A percentile compares a stretch with the other conserved stretches of the same genome.
phyloP scores from a whole-genome alignment of 2,797 vertebrate genomes.

The Syngnathus rostellatus region DNA sequence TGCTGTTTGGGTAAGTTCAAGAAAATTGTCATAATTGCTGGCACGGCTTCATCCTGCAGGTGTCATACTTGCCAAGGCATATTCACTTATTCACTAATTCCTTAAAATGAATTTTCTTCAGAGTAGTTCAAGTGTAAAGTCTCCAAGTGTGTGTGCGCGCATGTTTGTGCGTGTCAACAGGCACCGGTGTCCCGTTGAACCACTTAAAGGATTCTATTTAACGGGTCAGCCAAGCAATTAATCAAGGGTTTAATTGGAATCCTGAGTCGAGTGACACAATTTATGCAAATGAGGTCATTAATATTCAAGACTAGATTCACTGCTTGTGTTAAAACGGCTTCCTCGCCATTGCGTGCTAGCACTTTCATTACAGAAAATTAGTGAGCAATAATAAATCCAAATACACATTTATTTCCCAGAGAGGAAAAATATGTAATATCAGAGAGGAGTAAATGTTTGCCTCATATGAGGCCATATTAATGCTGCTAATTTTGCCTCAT shows the following conservation, averaged over 20 bases:
- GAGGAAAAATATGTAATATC: slow-evolving; percentile 28
- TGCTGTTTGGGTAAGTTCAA: too few relatives aligned
- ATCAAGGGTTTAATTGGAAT: slow-evolving; percentile 74
- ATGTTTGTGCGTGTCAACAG: slow-evolving; percentile 51
- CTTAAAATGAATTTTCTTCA: slow-evolving; percentile 39
- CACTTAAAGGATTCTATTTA: slow-evolving; percentile 73
- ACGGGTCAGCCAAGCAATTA: slow-evolving; percentile 69
- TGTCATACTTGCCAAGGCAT: slow-evolving; percentile 31
- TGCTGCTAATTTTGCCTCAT: slow-evolving; percentile 60
- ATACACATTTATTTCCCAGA: slow-evolving; percentile 67
- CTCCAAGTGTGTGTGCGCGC: slow-evolving; percentile 13
- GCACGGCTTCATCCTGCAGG: not conserved
- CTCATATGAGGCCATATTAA: slow-evolving; percentile 43
- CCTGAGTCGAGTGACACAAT: slow-evolving; percentile 71
- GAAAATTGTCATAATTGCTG: not conserved
- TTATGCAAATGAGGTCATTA: slow-evolving; percentile 74
- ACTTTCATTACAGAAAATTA: slow-evolving; percentile 69
- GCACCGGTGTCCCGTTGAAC: slow-evolving; percentile 65
- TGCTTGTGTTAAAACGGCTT: slow-evolving; percentile 66
- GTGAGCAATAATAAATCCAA: slow-evolving; percentile 66
- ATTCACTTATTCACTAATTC: slow-evolving; percentile 38
- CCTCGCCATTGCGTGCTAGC: slow-evolving; percentile 54
- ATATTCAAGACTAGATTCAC: slow-evolving; percentile 61
- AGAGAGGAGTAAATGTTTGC: slow-evolving; percentile 17
- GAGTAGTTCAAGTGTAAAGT: slow-evolving; percentile 26